These are phyloP conservation scores for Pionites leucogaster DNA, from an alignment of 2,113 vertebrate genomes.

Conservation along the genomic window DNA sequence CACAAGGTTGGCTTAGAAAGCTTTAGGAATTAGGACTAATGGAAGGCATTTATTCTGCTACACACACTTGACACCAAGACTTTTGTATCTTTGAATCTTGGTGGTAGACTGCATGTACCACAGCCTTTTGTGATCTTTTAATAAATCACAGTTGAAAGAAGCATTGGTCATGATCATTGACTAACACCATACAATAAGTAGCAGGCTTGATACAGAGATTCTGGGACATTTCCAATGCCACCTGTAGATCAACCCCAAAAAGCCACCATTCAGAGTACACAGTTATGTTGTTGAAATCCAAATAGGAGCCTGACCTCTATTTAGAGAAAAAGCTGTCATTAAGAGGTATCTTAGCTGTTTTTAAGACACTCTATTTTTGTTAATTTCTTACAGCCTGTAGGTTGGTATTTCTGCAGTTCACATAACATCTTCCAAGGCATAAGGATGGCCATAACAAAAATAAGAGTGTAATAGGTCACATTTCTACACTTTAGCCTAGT, in stretches of 20 bases:
- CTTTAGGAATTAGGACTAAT: neutral
- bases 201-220: neutral
- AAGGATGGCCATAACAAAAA: neutral
- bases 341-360: neutral
- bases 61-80: neutral
- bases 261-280: neutral
- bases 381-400: neutral
- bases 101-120: neutral
- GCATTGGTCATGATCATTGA: neutral
- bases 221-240: neutral
- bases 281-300: neutral
- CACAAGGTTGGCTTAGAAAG: neutral
- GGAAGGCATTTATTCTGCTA: neutral
- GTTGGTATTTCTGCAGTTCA: neutral
- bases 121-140: slow-evolving; percentile 9
- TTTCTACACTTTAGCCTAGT: neutral
- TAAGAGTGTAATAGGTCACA: neutral
- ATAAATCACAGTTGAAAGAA: neutral
- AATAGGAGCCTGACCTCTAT: neutral
- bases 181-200: neutral
- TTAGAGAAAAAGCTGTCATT: neutral
- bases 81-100: slow-evolving; percentile 21
- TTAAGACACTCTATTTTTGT: neutral
- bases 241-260: neutral
- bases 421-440: neutral